Base-by-base conservation (phyloP, 2,113 vertebrate species). In the Pseudolaguvia tuberculata region DNA sequence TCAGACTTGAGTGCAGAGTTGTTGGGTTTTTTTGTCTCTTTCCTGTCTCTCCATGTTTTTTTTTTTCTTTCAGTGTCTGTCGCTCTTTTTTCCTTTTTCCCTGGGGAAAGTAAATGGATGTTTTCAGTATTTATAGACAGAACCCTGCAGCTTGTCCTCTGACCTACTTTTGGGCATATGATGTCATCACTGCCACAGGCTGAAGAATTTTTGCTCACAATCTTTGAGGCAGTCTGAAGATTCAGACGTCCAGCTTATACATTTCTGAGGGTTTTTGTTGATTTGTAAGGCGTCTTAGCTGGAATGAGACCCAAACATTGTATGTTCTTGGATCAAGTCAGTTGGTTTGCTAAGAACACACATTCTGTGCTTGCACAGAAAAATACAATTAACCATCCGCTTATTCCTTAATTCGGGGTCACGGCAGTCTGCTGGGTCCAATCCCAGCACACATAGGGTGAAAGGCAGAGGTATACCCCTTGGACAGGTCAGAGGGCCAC, bases 81-180 rank as follows among this genome's bases (percentile, higher is more conserved):
- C 31, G 21, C 42, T 53, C 62, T 7, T 14, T 10, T 68, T 52
- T 20, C 50, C 65, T 21, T 45, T 45, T 21, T 57, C 45, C n/a
- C n/a, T 58, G 11, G 15, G 65, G 55, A 73, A 76, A 48, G 31
- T 79, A 70, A 80, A 80, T 77, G 71, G 51, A 75, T 69, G 79
- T 57, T 71, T 81, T 74, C 66, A 73, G 76, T 78, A 78, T 81
- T 78, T 78, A 78, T 75, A 80, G 75, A 70, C 73, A 67, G 59
- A 53, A 56, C 77, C 35, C 73, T 73, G 56, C 76, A 73, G 66
- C 56, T 73, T 51, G 55, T 79, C 59, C 58, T 74, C 75, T 78
- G 79, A 75, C 79, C 79, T 51, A 81, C 70, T 78, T 80, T 79
- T 76, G 56, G 17, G 66, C 21, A 2, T 13, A 63, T 76, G 77